These are phyloP conservation scores for Phoxinus phoxinus DNA, from an alignment of 2,113 vertebrate genomes.

Conservation along the genomic window DNA sequence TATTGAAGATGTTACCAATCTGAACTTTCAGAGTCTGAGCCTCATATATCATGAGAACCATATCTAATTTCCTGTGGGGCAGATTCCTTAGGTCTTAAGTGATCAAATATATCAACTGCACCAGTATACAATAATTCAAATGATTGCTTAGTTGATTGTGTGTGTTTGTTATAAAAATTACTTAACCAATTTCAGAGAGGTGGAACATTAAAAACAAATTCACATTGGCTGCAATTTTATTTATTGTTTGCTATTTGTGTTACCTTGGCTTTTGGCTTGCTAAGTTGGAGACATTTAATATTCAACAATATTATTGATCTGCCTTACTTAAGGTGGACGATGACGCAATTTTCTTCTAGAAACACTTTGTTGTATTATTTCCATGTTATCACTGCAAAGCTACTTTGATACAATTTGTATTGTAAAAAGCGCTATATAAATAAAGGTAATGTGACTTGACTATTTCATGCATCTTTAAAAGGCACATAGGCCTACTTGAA, in stretches of 20 bases:
- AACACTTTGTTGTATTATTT: too few relatives aligned
- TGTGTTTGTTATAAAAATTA: background rate
- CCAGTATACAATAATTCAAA: background rate
- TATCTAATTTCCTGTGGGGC: background rate
- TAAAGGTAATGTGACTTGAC: too few relatives aligned
- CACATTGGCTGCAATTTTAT: background rate
- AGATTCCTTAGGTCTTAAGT: background rate
- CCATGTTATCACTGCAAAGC: too few relatives aligned
- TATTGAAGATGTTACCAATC: background rate
- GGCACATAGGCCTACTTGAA: background rate
- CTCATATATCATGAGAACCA: background rate
- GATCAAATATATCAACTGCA: background rate
- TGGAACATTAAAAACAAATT: background rate
- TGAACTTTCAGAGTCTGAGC: background rate
- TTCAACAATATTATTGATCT: too few relatives aligned
- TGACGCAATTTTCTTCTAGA: too few relatives aligned
- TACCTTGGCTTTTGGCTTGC: too few relatives aligned
- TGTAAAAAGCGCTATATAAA: too few relatives aligned
- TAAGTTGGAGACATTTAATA: too few relatives aligned
- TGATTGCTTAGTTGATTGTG: background rate
- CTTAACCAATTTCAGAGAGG: background rate
- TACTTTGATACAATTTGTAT: too few relatives aligned
- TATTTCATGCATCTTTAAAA: background rate
- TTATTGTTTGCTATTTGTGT: rapidly evolving
- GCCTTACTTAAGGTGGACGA: too few relatives aligned